Evolutionary conservation across 2,888 invertebrate genomes (phyloP).

Genomic region (Polyommatus iphigenia): DNA sequence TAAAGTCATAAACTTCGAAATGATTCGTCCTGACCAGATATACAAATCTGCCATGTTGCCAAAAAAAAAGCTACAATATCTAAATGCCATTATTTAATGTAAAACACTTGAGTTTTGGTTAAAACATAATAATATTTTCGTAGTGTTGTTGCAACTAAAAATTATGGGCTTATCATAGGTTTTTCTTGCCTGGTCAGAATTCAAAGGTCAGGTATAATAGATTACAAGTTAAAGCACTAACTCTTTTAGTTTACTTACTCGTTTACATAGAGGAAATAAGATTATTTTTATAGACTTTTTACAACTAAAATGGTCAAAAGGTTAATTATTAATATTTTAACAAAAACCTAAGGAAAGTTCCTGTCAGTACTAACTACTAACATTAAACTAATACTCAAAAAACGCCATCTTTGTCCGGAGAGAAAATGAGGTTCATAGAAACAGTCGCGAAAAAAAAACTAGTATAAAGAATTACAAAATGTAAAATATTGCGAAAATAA

Average conservation of each 20-base stretch:
- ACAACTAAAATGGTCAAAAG: slow-evolving; percentile 2
- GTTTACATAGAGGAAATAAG: not conserved
- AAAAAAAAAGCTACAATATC: no score
- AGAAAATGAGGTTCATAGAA: not conserved
- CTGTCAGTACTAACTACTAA: slow-evolving; percentile 9
- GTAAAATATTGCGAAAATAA: not conserved
- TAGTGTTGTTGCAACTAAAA: no score
- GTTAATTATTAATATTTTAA: not conserved
- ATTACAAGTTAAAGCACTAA: not conserved
- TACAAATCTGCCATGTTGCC: no score
- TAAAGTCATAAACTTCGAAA: no score
- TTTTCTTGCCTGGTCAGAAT: no score
- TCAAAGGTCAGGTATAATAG: no score
- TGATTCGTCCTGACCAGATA: no score
- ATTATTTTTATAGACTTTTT: slow-evolving; percentile 2
- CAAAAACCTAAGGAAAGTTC: not conserved
- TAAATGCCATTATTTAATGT: no score
- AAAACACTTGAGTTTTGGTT: no score
- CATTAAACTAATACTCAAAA: not conserved
- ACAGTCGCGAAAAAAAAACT: not conserved
- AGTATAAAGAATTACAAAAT: not conserved
- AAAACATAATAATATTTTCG: no score
- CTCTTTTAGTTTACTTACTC: not conserved
- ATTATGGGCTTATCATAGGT: no score
- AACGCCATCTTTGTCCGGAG: not conserved